Evolutionary conservation across 2,797 vertebrate genomes (phyloP), one percentile per base, ranked within the genome.

Genomic region (Chlorospingus flavigularis): DNA sequence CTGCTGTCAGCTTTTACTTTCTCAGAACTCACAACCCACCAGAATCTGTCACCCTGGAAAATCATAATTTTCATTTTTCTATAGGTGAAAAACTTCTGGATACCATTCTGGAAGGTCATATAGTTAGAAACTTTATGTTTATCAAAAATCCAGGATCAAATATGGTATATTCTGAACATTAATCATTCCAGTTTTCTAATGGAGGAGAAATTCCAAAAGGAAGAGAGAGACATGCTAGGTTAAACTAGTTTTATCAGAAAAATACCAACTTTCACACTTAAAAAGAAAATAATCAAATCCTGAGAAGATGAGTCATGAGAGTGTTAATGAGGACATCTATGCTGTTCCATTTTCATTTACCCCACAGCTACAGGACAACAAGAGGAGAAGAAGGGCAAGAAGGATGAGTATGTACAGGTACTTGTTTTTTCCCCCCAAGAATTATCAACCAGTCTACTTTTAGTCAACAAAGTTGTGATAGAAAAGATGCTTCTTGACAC

Each of bases 401-500:
- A 80, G 13, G 16, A 35, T 15, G 5, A 75, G 8, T 12, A 9
- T 21, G 10, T 35, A 23, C 8, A 62, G 13, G 6, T 0, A 6
- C 2, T 11, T 57, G 3, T 48, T 10, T 13, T 4, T 0, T 0
- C 5, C 4, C 19, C 12, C 50, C 50, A 11, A 31, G 25, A 58
- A 47, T 84, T 66, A 35, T 9, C 28, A 77, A 40, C 8, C 9
- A 48, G 9, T 7, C 47, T 15, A 18, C 11, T 86, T 89, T 35
- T 17, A 65, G 17, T 39, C 53, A 58, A 30, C 8, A 15, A 40
- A 67, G 13, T 9, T 48, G 8, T 15, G 20, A 74, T 12, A 55
- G 15, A 1, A 5, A 68, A 19, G 13, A 23, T 55, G 6, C 13
- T 84, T 66, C 30, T 35, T 7, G 13, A 81, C 47, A 37, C 2